phyloP scores from a whole-genome alignment of 2,797 vertebrate species.

The Onychomys leucogaster region DNA sequence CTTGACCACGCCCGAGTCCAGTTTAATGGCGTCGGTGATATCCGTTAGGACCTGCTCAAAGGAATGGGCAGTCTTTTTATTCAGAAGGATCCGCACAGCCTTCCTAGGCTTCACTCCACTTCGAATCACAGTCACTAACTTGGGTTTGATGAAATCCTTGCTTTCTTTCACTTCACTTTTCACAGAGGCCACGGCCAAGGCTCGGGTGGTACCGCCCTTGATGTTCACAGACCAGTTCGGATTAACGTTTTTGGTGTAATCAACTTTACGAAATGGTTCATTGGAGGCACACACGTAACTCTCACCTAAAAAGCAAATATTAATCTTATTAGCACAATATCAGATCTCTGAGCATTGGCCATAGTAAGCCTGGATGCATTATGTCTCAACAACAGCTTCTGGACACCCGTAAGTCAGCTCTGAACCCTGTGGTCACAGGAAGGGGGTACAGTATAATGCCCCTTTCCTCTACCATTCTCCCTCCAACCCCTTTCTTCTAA shows the following conservation, averaged over 20 bases:
- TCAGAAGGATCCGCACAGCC: conserved; percentile 97
- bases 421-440: not conserved
- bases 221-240: conserved; percentile 98
- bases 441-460: rapidly evolving
- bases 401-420: not conserved
- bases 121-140: conserved; percentile 98
- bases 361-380: not conserved
- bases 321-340: not conserved
- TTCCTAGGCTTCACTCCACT: conserved; percentile 98
- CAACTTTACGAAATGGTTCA: conserved; percentile 95
- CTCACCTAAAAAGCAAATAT: conserved; percentile 90
- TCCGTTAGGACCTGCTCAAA: conserved; percentile 98
- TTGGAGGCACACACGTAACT: conserved; percentile 99
- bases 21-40: conserved; percentile 98
- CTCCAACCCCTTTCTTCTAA: not conserved
- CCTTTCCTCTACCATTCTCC: not conserved
- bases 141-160: conserved; percentile 99
- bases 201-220: conserved; percentile 91
- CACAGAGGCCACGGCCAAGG: conserved; percentile 89
- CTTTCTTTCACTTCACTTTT: conserved; percentile 93
- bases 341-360: not conserved
- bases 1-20: conserved; percentile 97
- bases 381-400: not conserved
- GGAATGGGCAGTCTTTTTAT: conserved; percentile 99
- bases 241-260: conserved; percentile 97